phyloP scores from a whole-genome alignment of 1,140 invertebrate species.

The Drosophila sp. region DNA sequence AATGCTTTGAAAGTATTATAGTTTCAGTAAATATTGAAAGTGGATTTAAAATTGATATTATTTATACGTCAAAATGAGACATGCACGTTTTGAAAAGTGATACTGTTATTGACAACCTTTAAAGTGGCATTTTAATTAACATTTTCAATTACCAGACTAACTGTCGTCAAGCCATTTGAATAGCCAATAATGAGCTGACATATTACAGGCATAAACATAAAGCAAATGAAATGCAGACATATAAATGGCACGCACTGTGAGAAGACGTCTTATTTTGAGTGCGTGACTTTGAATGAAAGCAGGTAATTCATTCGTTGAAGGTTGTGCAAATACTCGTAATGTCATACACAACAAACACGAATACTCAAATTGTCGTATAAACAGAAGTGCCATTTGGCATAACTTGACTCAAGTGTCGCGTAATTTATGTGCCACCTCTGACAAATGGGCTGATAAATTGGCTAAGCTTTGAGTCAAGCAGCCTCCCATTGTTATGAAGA shows the following conservation, averaged over 20 bases:
- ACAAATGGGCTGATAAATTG: conserved; percentile 41
- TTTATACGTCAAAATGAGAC: too few species aligned
- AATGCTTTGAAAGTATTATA: too few species aligned
- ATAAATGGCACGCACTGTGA: conserved; percentile 12
- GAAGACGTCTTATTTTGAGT: conserved; percentile 36
- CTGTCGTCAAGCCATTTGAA: conserved; percentile 15
- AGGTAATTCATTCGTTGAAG: conserved; percentile 38
- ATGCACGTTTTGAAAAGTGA: not conserved
- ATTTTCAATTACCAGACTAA: conserved; percentile 39
- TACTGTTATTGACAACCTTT: not conserved
- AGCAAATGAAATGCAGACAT: conserved; percentile 16
- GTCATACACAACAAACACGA: not conserved
- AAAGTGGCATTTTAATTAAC: not conserved
- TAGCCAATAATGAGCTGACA: conserved; percentile 42
- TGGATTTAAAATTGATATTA: too few species aligned
- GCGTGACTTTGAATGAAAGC: conserved; percentile 40
- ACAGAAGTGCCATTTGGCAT: conserved; percentile 33
- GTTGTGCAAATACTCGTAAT: conserved; percentile 25
- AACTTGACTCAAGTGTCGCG: conserved; percentile 35
- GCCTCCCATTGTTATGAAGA: conserved; percentile 11
- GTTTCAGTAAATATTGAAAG: too few species aligned
- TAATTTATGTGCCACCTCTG: conserved; percentile 42
- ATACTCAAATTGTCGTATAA: conserved; percentile 17
- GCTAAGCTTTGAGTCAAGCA: conserved; percentile 7
- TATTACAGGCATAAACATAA: conserved; percentile 30